Base-by-base conservation (phyloP, 2,797 vertebrate genomes). In the Chiroxiphia lanceolata region DNA sequence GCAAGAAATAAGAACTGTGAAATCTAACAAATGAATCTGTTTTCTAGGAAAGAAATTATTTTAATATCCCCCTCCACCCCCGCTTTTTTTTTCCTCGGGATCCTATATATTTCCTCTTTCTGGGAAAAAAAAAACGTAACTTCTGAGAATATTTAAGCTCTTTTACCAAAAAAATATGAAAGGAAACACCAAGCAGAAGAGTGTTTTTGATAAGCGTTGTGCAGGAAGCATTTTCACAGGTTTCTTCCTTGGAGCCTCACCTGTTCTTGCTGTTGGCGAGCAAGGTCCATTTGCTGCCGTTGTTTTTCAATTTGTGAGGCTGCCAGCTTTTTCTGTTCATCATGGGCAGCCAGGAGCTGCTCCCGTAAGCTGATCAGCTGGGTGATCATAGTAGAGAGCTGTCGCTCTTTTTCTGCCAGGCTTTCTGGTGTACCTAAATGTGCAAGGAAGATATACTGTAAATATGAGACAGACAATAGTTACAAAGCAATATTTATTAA, bases 291-390 rank as follows among this genome's bases (percentile, higher is more conserved):
- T 98, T 99, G 99, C 98, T 99, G 99, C 97, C 99, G 98, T 97
- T 99, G 99, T 96, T 99, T 99, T 97, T 99, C 99, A 98, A 99
- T 99, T 98, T 99, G 99, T 36, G 99, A 99, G 87, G 99, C 99
- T 45, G 99, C 99, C 85, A 99, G 98, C 96, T 99, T 99, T 97
- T 99, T 99, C 98, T 99, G 99, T 93, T 99, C 99, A 3, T 99
- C 99, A 1, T 99, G 99, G 36, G 99, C 99, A 78, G 99, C 99
- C 98, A 99, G 98, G 87, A 99, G 99, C 98, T 99, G 99, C 98
- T 99, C 99, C 81, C 99, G 98, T 97, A 99, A 98, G 97, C 99
- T 99, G 98, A 99, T 99, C 97, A 99, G 98, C 98, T 99, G 99
- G 88, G 98, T 98, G 97, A 99, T 99, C 99, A 99, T 99, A 47